Percentiles rank a stretch among this genome's conserved stretches.
These are phyloP conservation scores for Picathartes gymnocephalus DNA, from an alignment of 2,113 vertebrate species.

Conservation along the genomic window DNA sequence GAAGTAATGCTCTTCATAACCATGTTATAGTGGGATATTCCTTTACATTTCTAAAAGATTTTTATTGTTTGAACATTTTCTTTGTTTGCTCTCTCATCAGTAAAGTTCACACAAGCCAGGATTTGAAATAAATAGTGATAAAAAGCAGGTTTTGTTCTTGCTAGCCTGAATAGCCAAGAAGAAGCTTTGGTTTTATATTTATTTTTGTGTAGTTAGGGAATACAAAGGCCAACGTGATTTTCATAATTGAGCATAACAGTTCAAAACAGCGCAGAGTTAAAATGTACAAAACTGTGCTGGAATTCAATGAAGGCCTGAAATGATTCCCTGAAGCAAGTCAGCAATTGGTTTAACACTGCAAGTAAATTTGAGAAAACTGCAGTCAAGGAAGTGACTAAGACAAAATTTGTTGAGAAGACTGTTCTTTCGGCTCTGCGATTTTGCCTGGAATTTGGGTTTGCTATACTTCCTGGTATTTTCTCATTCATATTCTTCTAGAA, in stretches of 20 bases:
- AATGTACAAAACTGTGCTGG: background rate
- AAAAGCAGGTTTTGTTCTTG: background rate
- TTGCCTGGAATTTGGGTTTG: background rate
- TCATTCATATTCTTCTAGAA: background rate
- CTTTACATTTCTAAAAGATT: background rate
- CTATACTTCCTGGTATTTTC: background rate
- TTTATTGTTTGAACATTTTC: background rate
- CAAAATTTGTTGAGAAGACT: background rate
- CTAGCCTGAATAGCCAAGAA: background rate
- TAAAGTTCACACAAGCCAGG: background rate
- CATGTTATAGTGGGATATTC: background rate
- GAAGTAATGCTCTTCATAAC: background rate
- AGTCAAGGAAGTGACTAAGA: background rate
- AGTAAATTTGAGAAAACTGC: background rate
- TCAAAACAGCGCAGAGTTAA: background rate
- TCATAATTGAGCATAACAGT: background rate
- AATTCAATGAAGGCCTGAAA: background rate
- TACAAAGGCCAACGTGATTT: background rate
- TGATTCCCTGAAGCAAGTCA: background rate
- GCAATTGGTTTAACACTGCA: background rate
- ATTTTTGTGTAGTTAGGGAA: background rate
- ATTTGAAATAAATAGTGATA: background rate
- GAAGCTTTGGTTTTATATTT: background rate
- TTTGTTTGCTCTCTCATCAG: background rate
- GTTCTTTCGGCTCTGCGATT: background rate